Base-by-base conservation (phyloP, 2,113 vertebrate species). In the Athene noctua region DNA sequence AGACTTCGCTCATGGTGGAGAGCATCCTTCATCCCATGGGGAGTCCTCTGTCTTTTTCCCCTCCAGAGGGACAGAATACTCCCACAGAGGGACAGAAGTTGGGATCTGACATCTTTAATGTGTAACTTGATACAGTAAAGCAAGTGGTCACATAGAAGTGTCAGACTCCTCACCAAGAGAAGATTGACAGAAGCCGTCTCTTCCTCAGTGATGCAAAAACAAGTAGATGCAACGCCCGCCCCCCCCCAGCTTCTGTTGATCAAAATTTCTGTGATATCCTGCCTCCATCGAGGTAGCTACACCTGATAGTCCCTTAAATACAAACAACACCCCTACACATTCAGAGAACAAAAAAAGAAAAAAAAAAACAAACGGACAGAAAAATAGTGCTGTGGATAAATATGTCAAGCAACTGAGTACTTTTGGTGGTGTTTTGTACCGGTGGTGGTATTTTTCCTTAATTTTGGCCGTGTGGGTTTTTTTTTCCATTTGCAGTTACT, bases 401-500 rank as follows among this genome's bases (percentile, higher is more conserved):
- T 36, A 15, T 27, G 19, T 29, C 47, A 20, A 52, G 18, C 21
- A 80, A 40, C 6, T 11, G 23, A 85, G 36, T 20, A 36, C 8
- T 86, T 49, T 23, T 3, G 10, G 29, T 72, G 17, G 14, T 80
- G 25, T 62, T 86, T 86, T 73, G 32, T 58, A 36, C 40, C 20
- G 18, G 18, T 61, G 36, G 20, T 62, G 27, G 3, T 71, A 38
- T 55, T 90, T 36, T 42, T 23, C 26, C 57, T 54, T 79, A 44
- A 58, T 62, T 87, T 63, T 83, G n/a, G 13, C 57, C 59, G 15
- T 61, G 58, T 18, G 38, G 38, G 7, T 38, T 38, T 38, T 38
- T 36, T 10, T 44, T 49, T 73, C 21, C 30, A 46, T 86, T 91
- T 87, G 51, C 93, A 99, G 99, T 96, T 99, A 99, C 92, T 99